These are phyloP conservation scores for Nephrotoma appendiculata DNA, from an alignment of 2,888 invertebrate genomes.

Conservation along the genomic window DNA sequence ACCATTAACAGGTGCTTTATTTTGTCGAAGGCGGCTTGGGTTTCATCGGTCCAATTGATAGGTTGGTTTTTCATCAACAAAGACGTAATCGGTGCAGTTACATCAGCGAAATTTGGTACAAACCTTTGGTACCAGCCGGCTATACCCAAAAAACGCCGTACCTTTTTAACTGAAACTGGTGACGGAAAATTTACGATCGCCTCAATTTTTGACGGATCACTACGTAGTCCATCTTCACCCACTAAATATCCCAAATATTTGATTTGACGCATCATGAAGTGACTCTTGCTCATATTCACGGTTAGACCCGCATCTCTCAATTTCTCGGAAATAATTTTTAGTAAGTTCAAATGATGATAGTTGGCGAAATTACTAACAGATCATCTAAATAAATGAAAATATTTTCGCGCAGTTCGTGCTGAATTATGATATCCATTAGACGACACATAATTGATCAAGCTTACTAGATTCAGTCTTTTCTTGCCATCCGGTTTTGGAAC, in stretches of 20 bases:
- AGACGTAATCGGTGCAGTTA: too few species aligned
- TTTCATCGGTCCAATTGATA: too few species aligned
- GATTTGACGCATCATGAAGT: neutral
- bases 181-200: slow-evolving; percentile 7
- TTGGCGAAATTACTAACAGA: too few species aligned
- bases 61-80: too few species aligned
- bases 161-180: too few species aligned
- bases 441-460: neutral
- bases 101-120: too few species aligned
- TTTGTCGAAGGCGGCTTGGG: neutral
- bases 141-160: too few species aligned
- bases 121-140: too few species aligned
- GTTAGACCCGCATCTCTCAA: neutral
- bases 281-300: neutral
- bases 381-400: neutral
- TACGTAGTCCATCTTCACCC: slow-evolving; percentile 16
- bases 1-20: neutral
- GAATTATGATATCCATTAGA: neutral
- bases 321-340: too few species aligned
- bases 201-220: slow-evolving; percentile 14
- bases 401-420: neutral
- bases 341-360: too few species aligned
- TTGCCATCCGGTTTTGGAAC: too few species aligned
- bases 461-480: neutral
- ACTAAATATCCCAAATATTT: slow-evolving; percentile 20